Conservation (phyloP, 1,140 invertebrate genomes). For the Hylyphantes graminicola region DNA sequence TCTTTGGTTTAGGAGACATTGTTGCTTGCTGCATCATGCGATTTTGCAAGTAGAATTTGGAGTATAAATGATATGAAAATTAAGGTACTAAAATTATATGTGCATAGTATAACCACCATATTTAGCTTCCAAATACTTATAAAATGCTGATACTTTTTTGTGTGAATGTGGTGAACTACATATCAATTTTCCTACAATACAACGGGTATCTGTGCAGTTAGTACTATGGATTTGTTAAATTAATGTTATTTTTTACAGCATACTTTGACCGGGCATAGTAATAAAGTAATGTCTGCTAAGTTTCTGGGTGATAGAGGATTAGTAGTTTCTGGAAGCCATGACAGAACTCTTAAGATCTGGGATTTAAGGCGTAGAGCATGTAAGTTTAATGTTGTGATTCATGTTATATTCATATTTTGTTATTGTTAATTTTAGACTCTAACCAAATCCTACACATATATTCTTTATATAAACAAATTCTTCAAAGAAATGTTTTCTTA, state of each 20-base stretch:
- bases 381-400: slow-evolving; percentile 72
- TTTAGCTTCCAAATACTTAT: neutral
- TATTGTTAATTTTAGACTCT: neutral
- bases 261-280: slow-evolving; percentile 95
- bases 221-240: too few relatives aligned
- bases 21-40: slow-evolving; percentile 91
- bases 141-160: neutral
- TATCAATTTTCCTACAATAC: too few relatives aligned
- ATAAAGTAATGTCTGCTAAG: slow-evolving; percentile 93
- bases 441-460: neutral
- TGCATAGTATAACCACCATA: neutral
- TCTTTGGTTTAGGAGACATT: slow-evolving; percentile 73
- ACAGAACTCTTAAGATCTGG: slow-evolving; percentile 97
- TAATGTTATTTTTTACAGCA: slow-evolving; percentile 76
- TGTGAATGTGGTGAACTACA: too few relatives aligned
- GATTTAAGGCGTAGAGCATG: slow-evolving; percentile 92
- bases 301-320: slow-evolving; percentile 89
- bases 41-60: slow-evolving; percentile 95
- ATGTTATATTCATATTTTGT: slow-evolving; percentile 10
- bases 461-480: slow-evolving; percentile 1
- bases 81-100: slow-evolving; percentile 75
- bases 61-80: slow-evolving; percentile 87
- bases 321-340: slow-evolving; percentile 80
- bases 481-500: neutral
- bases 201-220: too few relatives aligned